phyloP scores from a whole-genome alignment of 2,797 vertebrate genomes.

The Protosalanx chinensis region DNA sequence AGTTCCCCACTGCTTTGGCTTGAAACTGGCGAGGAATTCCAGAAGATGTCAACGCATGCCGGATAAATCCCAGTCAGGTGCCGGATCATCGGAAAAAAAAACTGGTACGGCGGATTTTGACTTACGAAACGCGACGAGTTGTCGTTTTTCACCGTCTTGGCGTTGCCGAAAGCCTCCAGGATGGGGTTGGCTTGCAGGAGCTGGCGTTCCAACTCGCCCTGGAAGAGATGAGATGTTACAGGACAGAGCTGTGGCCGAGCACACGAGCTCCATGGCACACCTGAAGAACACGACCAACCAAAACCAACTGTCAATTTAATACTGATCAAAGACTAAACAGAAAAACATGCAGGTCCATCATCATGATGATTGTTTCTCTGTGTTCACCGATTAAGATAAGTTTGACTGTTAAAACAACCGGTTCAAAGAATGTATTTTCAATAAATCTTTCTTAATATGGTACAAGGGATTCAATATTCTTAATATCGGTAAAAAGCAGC shows the following conservation, averaged over 20 bases:
- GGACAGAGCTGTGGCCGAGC: constrained; percentile 21
- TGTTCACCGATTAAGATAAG: not conserved
- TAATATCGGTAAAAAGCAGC: not conserved
- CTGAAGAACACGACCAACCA: not conserved
- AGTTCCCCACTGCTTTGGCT: constrained; percentile 17
- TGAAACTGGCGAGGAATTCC: constrained; percentile 5
- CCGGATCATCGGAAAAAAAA: constrained; percentile 6
- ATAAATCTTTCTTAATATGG: not conserved
- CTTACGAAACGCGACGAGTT: constrained; percentile 99
- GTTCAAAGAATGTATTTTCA: constrained; percentile 1
- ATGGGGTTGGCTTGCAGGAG: constrained; percentile 98
- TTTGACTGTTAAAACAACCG: constrained; percentile 13
- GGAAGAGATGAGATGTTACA: constrained; percentile 17
- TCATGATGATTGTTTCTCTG: not conserved
- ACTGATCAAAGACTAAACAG: not conserved
- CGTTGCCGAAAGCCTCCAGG: constrained; percentile 96
- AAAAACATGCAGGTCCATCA: not conserved
- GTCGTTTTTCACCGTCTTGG: constrained; percentile 99
- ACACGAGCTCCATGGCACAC: not conserved
- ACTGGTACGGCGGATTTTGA: constrained; percentile 20
- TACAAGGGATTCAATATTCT: not conserved
- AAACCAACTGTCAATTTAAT: not conserved
- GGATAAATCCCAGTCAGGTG: constrained; percentile 15
- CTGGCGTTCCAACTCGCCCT: constrained; percentile 97
- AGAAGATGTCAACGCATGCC: constrained; percentile 20